Conservation (phyloP, 1,140 invertebrate species). For the Brachionus sp. region DNA sequence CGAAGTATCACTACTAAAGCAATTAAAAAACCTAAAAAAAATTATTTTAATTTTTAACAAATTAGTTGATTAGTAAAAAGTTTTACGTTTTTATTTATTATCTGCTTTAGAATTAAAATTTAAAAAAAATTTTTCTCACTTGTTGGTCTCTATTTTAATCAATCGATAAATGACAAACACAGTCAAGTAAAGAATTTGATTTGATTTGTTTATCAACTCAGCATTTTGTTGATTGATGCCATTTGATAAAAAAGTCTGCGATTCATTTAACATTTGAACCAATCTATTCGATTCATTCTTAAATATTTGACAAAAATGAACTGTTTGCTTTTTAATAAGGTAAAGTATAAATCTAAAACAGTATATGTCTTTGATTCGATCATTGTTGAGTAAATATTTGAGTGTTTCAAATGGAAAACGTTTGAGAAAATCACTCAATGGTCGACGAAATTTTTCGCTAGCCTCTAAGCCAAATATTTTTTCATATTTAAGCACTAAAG, state of each 20-base stretch:
- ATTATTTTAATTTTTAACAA: too few relatives aligned
- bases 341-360: conserved; percentile 40
- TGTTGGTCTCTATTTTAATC: background rate
- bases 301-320: conserved; percentile 11
- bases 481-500: conserved; percentile 24
- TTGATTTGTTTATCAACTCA: background rate
- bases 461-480: conserved; percentile 9
- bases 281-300: background rate
- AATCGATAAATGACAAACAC: conserved; percentile 14
- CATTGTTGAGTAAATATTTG: conserved; percentile 14
- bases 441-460: conserved; percentile 1
- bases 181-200: conserved; percentile 27
- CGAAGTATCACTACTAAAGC: too few relatives aligned
- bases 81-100: background rate
- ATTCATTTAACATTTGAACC: conserved; percentile 40
- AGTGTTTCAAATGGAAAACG: conserved; percentile 32
- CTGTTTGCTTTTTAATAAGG: conserved; percentile 13
- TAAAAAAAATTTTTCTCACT: background rate
- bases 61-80: too few relatives aligned
- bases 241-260: background rate
- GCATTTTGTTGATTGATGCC: background rate
- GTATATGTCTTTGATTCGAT: conserved; percentile 32
- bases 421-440: conserved; percentile 7
- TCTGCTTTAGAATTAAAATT: background rate
- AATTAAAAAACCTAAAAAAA: too few relatives aligned